Evolutionary conservation across 1,140 invertebrate genomes (phyloP).

Genomic region (Lerema accius): DNA sequence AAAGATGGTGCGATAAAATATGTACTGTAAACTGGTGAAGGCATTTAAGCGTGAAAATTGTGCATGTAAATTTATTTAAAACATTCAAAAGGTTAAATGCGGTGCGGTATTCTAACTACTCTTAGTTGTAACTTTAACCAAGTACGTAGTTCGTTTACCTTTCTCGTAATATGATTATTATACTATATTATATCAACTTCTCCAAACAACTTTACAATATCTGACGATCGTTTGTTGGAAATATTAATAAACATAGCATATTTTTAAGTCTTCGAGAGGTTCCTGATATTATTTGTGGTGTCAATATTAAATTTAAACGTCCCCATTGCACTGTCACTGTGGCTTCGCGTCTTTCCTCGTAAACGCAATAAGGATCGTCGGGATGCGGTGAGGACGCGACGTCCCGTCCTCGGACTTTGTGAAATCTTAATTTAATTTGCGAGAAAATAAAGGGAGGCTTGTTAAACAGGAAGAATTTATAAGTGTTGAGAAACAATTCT

Average conservation of each 20-base stretch:
- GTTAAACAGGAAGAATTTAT: slow-evolving; percentile 53
- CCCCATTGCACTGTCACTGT: slow-evolving; percentile 21
- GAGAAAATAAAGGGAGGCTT: slow-evolving; percentile 60
- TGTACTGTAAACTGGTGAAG: too few species aligned
- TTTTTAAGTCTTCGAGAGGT: slow-evolving; percentile 4
- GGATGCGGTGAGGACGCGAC: slow-evolving; percentile 42
- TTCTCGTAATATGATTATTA: not conserved
- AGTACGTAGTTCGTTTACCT: not conserved
- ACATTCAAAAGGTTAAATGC: not conserved
- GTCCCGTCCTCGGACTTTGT: slow-evolving; percentile 53
- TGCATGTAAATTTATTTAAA: slow-evolving; percentile 1
- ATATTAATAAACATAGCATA: not conserved
- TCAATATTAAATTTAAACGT: slow-evolving; percentile 24
- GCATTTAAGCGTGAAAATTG: not conserved
- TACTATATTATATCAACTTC: not conserved
- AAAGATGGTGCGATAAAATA: not conserved
- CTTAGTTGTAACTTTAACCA: not conserved
- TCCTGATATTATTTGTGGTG: slow-evolving; percentile 12
- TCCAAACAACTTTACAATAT: too few species aligned
- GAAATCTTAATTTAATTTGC: slow-evolving; percentile 74
- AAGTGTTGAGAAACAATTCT: slow-evolving; percentile 47
- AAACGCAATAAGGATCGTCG: slow-evolving; percentile 73
- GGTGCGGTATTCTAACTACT: not conserved
- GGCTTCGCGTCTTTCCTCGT: slow-evolving; percentile 30
- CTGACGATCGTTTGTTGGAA: not conserved